phyloP scores from a whole-genome alignment of 2,113 vertebrate species.

The Grantiella picta region DNA sequence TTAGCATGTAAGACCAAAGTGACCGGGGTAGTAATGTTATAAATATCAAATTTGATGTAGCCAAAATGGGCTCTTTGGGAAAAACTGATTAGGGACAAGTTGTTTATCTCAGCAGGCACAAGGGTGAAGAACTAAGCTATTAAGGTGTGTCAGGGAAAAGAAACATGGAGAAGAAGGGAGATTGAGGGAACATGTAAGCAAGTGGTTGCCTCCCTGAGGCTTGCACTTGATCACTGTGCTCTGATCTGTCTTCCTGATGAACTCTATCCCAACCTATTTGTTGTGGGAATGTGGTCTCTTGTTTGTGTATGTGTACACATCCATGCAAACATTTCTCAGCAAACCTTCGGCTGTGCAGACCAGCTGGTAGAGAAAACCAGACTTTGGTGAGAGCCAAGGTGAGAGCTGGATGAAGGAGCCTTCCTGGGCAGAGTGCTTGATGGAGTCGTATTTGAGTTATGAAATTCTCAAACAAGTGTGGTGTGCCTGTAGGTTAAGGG shows the following conservation, averaged over 20 bases:
- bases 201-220: neutral
- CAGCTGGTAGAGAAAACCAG: neutral
- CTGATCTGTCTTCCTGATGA: neutral
- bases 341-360: neutral
- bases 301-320: rapidly evolving
- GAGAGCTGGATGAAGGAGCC: neutral
- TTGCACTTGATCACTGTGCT: neutral
- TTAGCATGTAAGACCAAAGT: neutral
- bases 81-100: neutral
- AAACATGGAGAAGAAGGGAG: neutral
- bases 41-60: neutral
- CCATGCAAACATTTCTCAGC: neutral
- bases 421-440: neutral
- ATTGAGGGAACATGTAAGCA: neutral
- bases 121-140: neutral
- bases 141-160: neutral
- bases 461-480: neutral
- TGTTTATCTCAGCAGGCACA: neutral
- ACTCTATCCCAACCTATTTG: neutral
- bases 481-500: neutral
- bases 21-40: neutral
- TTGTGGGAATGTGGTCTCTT: neutral
- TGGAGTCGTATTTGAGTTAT: neutral
- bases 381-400: neutral
- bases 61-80: neutral